These are phyloP conservation scores for Torymus auratus DNA, from an alignment of 2,888 invertebrate genomes.

Conservation along the genomic window DNA sequence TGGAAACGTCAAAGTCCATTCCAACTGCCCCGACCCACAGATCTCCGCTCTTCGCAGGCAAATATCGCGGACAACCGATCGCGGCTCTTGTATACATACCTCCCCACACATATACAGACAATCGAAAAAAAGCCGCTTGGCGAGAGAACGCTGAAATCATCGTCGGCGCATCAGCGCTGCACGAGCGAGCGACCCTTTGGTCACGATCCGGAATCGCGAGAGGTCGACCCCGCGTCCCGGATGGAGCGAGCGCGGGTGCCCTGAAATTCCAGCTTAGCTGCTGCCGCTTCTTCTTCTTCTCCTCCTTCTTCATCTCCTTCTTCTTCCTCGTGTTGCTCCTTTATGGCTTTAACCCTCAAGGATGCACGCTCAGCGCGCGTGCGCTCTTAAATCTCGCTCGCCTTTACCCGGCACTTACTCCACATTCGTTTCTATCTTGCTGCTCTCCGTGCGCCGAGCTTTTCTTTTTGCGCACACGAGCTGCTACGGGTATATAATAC, in stretches of 20 bases:
- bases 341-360: slow-evolving; percentile 35
- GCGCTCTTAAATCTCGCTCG: slow-evolving; percentile 44
- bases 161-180: slow-evolving; percentile 37
- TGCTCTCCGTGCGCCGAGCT: not conserved
- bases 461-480: not conserved
- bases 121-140: slow-evolving; percentile 39
- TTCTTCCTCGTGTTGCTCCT: slow-evolving; percentile 26
- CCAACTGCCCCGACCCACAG: too few species aligned
- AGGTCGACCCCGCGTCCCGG: slow-evolving; percentile 51
- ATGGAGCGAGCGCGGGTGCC: slow-evolving; percentile 26
- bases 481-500: too few species aligned
- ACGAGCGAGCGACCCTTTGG: slow-evolving; percentile 44
- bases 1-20: too few species aligned
- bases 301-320: not conserved
- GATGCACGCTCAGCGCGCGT: slow-evolving; percentile 26
- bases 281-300: not conserved
- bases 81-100: not conserved
- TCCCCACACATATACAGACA: slow-evolving; percentile 10
- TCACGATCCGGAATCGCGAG: slow-evolving; percentile 57
- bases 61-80: too few species aligned
- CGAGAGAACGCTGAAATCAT: slow-evolving; percentile 48
- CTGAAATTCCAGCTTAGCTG: too few species aligned
- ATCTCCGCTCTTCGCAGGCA: too few species aligned
- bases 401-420: slow-evolving; percentile 35
- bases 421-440: slow-evolving; percentile 21